These are phyloP conservation scores for Leucophenga maculata DNA, from an alignment of 2,888 invertebrate species.

Conservation along the genomic window DNA sequence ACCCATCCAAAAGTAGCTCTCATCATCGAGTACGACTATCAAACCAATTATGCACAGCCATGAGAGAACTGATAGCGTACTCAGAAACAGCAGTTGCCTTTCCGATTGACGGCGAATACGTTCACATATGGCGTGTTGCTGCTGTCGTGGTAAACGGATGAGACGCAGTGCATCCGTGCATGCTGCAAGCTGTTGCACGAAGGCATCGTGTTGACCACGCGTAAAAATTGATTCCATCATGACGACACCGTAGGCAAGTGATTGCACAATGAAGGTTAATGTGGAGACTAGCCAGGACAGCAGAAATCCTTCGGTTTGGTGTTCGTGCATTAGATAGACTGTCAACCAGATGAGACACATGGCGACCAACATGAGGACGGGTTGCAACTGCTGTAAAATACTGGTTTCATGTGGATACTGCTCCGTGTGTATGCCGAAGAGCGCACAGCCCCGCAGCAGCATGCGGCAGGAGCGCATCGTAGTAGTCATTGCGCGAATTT, in stretches of 20 bases:
- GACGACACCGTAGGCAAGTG: constrained; percentile 36
- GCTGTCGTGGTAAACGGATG: constrained; percentile 30
- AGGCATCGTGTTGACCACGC: constrained; percentile 34
- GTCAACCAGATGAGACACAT: constrained; percentile 5
- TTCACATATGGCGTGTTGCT: neutral
- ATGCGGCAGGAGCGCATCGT: neutral
- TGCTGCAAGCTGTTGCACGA: constrained; percentile 30
- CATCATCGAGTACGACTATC: neutral
- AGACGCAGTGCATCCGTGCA: constrained; percentile 33
- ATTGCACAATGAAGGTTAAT: constrained; percentile 35
- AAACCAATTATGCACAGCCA: constrained; percentile 18
- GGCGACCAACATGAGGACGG: constrained; percentile 14
- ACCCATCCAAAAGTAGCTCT: constrained; percentile 20
- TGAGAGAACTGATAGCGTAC: constrained; percentile 1
- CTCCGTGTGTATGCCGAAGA: constrained; percentile 34
- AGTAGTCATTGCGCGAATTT: neutral
- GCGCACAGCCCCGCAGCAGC: constrained; percentile 24
- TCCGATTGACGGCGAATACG: neutral
- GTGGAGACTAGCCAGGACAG: constrained; percentile 40
- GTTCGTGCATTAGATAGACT: constrained; percentile 14
- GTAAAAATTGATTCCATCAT: constrained; percentile 38
- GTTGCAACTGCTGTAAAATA: constrained; percentile 20
- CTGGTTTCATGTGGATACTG: neutral
- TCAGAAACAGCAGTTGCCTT: constrained; percentile 1
- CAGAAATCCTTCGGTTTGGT: constrained; percentile 26